Evolutionary conservation across 2,113 vertebrate genomes (phyloP).

Genomic region (Ptilorrhoa leucosticta): DNA sequence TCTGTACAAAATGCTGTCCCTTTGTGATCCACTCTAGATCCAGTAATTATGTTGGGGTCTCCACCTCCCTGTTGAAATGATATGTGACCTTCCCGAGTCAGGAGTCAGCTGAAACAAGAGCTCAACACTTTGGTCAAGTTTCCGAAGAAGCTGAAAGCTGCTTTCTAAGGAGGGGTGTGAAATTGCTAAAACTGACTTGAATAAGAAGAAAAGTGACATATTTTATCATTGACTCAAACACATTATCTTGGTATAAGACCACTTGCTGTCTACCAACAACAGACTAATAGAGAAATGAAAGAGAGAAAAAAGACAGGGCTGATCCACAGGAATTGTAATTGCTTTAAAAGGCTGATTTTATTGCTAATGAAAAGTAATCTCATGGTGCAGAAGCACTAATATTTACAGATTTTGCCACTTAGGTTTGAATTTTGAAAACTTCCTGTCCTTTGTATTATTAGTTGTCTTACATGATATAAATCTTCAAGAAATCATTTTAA

Average conservation of each 20-base stretch:
- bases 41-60: background rate
- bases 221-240: background rate
- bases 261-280: background rate
- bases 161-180: background rate
- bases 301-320: background rate
- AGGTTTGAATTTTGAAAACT: constrained; percentile 15
- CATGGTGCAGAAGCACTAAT: background rate
- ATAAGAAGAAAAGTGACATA: background rate
- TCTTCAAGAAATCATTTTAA: background rate
- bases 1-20: background rate
- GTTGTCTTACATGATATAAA: constrained; percentile 2
- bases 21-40: background rate
- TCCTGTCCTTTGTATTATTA: background rate
- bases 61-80: background rate
- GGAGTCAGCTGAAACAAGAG: background rate
- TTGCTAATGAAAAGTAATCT: background rate
- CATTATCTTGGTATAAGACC: background rate
- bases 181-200: constrained; percentile 19
- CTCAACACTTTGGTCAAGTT: background rate
- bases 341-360: background rate
- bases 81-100: background rate
- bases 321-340: background rate
- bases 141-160: background rate
- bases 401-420: background rate
- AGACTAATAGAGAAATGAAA: background rate